These are phyloP conservation scores for Pipra filicauda DNA, from an alignment of 2,113 vertebrate genomes.

Conservation along the genomic window DNA sequence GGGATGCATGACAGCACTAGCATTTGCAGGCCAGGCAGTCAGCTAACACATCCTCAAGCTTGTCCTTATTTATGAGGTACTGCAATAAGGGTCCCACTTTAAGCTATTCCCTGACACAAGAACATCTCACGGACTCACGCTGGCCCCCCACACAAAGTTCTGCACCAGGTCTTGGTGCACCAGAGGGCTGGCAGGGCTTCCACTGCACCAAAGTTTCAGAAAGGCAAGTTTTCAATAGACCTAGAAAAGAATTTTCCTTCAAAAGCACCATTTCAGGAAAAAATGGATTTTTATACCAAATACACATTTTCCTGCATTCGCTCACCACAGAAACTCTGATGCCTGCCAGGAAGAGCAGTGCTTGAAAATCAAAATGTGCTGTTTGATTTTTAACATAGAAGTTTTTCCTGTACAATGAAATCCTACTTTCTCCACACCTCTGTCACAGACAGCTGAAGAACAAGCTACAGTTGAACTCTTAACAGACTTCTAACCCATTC, in stretches of 20 bases:
- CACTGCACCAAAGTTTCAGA: background rate
- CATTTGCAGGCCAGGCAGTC: background rate
- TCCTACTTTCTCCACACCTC: background rate
- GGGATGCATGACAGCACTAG: background rate
- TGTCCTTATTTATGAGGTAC: background rate
- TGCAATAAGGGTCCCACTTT: background rate
- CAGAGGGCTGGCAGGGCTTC: background rate
- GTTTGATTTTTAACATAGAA: background rate
- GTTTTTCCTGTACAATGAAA: background rate
- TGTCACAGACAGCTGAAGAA: background rate
- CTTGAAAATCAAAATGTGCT: background rate
- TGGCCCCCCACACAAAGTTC: background rate
- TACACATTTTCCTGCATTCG: background rate
- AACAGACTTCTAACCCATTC: background rate
- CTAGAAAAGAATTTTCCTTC: background rate
- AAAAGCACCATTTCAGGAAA: background rate
- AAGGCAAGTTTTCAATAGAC: background rate
- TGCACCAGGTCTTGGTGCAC: accelerated
- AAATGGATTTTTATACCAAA: background rate
- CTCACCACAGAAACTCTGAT: background rate
- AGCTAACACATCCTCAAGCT: background rate
- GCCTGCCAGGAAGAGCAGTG: background rate
- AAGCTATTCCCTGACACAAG: background rate
- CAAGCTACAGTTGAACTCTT: background rate
- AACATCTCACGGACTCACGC: accelerated